Base-by-base conservation (phyloP, 2,797 vertebrate species). In the Oryzias sinensis region DNA sequence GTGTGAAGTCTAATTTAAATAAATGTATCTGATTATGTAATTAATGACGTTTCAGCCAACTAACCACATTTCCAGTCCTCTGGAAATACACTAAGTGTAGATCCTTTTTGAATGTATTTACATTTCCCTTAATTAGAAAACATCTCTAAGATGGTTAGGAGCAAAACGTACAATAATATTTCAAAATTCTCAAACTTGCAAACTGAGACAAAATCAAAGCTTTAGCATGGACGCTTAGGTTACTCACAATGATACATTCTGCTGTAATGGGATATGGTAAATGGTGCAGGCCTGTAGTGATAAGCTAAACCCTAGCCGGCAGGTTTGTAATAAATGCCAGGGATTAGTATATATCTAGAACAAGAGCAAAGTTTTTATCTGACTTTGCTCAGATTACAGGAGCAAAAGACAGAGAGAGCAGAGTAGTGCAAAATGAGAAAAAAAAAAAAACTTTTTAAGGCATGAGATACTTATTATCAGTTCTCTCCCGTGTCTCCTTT, bases 261-360 rank as follows among this genome's bases (percentile, higher is more conserved):
- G 56, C 53, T 62, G 65, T 68, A 62, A 37, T 43, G 4, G 15
- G 2, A 53, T 43, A 55, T 47, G 53, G 45, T 65, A 87, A 79
- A 83, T 59, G 82, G 81, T 82, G 59, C 56, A 74, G 80, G 85
- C 79, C 87, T 86, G 87, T 73, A 78, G 73, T 74, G 87, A 90
- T 91, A 91, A 90, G 80, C 80, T 70, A 73, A 80, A 87, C 76
- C 79, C 86, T 78, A 89, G 86, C 90, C 88, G 90, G 86, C 89
- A 91, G 64, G 44, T 91, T 90, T 90, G 86, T 90, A 91, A 91
- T 93, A 90, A 91, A 88, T 90, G 87, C 88, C 84, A 65, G 83
- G 90, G 90, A 93, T 93, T 92, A 91, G 90, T 89, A 83, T 86
- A 82, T 87, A 90, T 91, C 90, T 90, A 76, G 65, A 72, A 78